phyloP scores from a whole-genome alignment of 2,888 invertebrate species.

The Galeruca laticollis region DNA sequence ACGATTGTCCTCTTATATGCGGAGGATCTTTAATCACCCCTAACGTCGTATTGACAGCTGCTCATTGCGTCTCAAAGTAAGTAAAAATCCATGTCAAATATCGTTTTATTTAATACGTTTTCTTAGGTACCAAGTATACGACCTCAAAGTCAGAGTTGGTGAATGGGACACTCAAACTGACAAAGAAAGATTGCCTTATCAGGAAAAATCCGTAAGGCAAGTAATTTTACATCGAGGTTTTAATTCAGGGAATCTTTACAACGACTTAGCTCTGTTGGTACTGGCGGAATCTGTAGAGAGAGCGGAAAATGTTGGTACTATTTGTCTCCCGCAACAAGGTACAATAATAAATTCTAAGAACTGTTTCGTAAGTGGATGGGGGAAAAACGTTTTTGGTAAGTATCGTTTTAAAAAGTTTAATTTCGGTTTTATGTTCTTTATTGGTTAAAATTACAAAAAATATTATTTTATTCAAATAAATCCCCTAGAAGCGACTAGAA shows the following conservation, averaged over 20 bases:
- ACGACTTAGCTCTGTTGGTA: constrained; percentile 78
- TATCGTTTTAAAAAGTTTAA: too few relatives aligned
- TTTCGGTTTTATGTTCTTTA: too few relatives aligned
- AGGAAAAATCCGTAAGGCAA: constrained; percentile 71
- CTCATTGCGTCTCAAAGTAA: constrained; percentile 80
- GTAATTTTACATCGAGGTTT: constrained; percentile 67
- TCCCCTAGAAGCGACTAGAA: too few relatives aligned
- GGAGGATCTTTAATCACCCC: constrained; percentile 86
- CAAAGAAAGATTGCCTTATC: constrained; percentile 71
- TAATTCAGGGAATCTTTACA: constrained; percentile 71
- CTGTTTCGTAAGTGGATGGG: constrained; percentile 86
- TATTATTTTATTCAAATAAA: too few relatives aligned
- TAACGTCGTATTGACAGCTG: constrained; percentile 82
- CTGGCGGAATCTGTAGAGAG: constrained; percentile 71
- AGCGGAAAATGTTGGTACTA: constrained; percentile 77
- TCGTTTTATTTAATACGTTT: too few relatives aligned
- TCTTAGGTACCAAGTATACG: constrained; percentile 57
- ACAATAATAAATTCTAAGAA: constrained; percentile 66
- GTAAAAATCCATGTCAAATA: too few relatives aligned
- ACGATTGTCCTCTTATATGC: constrained; percentile 71
- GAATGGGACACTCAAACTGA: constrained; percentile 88
- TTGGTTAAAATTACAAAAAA: too few relatives aligned
- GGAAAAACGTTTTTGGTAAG: constrained; percentile 79
- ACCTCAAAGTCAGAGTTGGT: constrained; percentile 73
- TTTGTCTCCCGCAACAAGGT: constrained; percentile 76